Conservation (phyloP, 1,140 invertebrate genomes). For the Arion vulgaris region DNA sequence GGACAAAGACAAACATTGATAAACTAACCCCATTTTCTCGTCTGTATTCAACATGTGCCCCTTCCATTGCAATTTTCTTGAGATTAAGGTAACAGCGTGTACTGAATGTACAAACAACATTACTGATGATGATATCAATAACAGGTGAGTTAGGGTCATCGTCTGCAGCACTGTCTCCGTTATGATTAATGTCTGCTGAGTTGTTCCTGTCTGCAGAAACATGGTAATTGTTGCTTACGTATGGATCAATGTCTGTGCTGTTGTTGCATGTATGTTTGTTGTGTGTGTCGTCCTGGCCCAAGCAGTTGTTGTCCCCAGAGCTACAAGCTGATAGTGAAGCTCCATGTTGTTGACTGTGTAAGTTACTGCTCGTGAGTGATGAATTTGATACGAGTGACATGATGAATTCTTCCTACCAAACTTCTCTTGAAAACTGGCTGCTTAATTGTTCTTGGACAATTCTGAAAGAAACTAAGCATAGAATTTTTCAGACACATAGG, state of each 20-base stretch:
- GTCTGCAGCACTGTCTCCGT: not conserved
- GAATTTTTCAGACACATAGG: too few relatives aligned
- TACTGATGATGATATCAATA: constrained; percentile 94
- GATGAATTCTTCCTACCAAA: not conserved
- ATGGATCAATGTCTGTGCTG: not conserved
- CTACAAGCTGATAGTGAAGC: not conserved
- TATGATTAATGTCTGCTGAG: not conserved
- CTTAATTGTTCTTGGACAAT: too few relatives aligned
- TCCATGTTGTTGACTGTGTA: constrained; percentile 3
- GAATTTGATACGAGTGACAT: constrained; percentile 7
- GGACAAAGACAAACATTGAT: too few relatives aligned
- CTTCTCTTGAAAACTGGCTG: not conserved
- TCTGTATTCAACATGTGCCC: constrained; percentile 94
- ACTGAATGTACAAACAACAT: constrained; percentile 98
- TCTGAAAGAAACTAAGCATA: too few relatives aligned
- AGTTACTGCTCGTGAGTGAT: not conserved
- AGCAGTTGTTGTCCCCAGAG: not conserved
- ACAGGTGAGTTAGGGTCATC: constrained; percentile 41
- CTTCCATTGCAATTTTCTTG: constrained; percentile 92
- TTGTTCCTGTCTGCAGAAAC: not conserved
- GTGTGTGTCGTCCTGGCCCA: not conserved
- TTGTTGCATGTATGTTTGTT: too few relatives aligned
- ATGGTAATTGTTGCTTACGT: not conserved
- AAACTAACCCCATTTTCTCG: constrained; percentile 88
- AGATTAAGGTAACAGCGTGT: constrained; percentile 97